These are phyloP conservation scores for Campoplex capitator DNA, from an alignment of 2,888 invertebrate species.

Conservation along the genomic window DNA sequence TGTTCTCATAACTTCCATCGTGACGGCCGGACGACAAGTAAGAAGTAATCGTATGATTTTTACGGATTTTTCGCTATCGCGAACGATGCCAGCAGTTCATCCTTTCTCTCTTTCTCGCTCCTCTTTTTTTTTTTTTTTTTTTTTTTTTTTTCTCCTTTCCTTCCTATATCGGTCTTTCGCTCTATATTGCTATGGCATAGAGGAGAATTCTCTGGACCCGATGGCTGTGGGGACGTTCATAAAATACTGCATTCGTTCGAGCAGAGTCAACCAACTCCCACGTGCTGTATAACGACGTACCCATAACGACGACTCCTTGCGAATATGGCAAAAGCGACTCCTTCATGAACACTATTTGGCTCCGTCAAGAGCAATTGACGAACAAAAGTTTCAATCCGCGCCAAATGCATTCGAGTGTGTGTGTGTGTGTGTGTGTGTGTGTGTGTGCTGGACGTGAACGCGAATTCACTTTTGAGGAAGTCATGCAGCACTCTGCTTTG, in stretches of 20 bases:
- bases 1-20: constrained; percentile 50
- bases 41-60: constrained; percentile 59
- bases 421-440: constrained; percentile 9
- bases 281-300: constrained; percentile 27
- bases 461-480: not conserved
- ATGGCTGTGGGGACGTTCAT: constrained; percentile 61
- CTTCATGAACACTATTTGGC: constrained; percentile 73
- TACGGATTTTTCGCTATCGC: constrained; percentile 66
- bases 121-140: not conserved
- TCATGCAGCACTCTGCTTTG: not conserved
- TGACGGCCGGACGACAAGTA: constrained; percentile 53
- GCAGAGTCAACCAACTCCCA: constrained; percentile 70
- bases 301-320: not conserved
- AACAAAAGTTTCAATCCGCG: constrained; percentile 43
- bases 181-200: constrained; percentile 32
- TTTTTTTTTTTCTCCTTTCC: not conserved
- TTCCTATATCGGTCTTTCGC: not conserved
- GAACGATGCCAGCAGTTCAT: not conserved
- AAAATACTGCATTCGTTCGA: constrained; percentile 76
- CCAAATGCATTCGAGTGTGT: no score
- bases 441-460: not conserved
- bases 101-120: not conserved
- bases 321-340: constrained; percentile 72
- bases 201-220: constrained; percentile 51
- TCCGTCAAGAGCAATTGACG: constrained; percentile 56